phyloP scores from a whole-genome alignment of 2,888 invertebrate species.

The Nomada fabriciana region DNA sequence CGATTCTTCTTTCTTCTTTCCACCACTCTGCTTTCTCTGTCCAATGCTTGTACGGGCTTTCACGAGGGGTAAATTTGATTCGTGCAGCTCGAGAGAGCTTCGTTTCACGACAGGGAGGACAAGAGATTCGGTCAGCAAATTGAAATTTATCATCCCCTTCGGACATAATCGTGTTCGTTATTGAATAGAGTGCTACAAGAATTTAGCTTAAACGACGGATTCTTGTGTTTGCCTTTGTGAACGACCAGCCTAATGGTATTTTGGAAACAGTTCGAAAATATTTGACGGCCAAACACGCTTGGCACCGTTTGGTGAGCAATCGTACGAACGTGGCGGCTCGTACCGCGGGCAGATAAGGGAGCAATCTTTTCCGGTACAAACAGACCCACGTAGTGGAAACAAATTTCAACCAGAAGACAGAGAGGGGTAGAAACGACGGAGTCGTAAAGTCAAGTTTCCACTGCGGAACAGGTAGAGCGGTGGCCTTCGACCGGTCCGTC shows the following conservation, averaged over 20 bases:
- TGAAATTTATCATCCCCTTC: constrained; percentile 64
- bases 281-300: constrained; percentile 29
- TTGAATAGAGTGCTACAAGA: neutral
- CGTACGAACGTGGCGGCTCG: constrained; percentile 43
- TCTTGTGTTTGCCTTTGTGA: neutral
- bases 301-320: neutral
- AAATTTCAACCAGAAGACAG: constrained; percentile 38
- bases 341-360: constrained; percentile 36
- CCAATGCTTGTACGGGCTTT: neutral
- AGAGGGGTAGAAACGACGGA: constrained; percentile 17
- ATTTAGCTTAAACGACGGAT: neutral
- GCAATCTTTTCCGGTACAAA: constrained; percentile 31
- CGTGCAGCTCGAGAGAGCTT: constrained; percentile 41
- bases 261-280: constrained; percentile 27
- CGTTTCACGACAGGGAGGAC: constrained; percentile 43
- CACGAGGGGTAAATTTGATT: constrained; percentile 57
- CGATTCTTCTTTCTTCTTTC: constrained; percentile 37
- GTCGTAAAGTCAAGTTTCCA: constrained; percentile 66
- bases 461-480: constrained; percentile 49
- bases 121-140: constrained; percentile 53
- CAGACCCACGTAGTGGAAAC: constrained; percentile 31
- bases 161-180: neutral
- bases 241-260: constrained; percentile 37
- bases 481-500: constrained; percentile 7
- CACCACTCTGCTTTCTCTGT: constrained; percentile 1